Conservation (phyloP, 2,113 vertebrate genomes). For the Calidris pygmaea region DNA sequence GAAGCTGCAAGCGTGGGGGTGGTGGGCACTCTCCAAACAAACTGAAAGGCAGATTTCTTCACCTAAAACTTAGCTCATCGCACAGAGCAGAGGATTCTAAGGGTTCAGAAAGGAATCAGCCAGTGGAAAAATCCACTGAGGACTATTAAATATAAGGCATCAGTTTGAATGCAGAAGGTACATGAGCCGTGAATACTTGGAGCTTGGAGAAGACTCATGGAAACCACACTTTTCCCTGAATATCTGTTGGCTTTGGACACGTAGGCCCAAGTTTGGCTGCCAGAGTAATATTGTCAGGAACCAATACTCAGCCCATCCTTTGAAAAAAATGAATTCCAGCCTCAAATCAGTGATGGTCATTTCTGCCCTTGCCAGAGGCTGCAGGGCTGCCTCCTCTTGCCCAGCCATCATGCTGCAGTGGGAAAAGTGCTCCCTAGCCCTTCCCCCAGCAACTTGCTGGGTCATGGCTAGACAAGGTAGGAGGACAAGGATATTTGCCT, state of each 20-base stretch:
- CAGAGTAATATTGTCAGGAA: background rate
- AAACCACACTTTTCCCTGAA: background rate
- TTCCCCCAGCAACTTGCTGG: background rate
- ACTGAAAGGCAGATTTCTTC: background rate
- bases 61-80: background rate
- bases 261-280: background rate
- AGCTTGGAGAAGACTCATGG: background rate
- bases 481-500: background rate
- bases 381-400: background rate
- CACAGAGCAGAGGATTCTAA: background rate
- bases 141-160: background rate
- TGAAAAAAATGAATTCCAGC: background rate
- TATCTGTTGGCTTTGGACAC: background rate
- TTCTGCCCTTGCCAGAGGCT: background rate
- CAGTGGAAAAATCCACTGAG: background rate
- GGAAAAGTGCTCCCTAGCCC: background rate
- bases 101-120: background rate
- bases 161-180: background rate
- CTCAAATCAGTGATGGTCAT: background rate
- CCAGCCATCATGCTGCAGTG: rapidly evolving
- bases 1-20: background rate
- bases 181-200: rapidly evolving
- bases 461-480: rapidly evolving
- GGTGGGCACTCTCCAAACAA: rapidly evolving
- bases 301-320: background rate